These are phyloP conservation scores for Saimiri boliviensis DNA, from an alignment of 2,113 vertebrate genomes.

Conservation along the genomic window DNA sequence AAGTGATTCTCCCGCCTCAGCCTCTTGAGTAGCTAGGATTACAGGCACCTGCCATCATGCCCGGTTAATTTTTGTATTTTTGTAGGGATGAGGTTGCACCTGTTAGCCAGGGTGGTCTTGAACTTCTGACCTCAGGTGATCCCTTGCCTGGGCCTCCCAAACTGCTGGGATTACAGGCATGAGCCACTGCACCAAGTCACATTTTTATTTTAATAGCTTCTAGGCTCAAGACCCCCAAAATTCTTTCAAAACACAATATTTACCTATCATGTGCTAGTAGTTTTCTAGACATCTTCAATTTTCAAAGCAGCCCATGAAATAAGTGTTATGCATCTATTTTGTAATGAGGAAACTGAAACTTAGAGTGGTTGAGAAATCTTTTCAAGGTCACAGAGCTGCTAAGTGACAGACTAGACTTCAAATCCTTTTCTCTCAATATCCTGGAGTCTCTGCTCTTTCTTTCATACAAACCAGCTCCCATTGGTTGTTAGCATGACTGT, in stretches of 20 bases:
- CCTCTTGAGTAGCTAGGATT: background rate
- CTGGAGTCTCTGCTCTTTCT: background rate
- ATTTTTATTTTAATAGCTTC: background rate
- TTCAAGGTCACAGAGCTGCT: background rate
- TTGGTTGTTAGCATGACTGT: background rate
- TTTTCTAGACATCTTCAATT: background rate
- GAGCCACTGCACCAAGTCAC: background rate
- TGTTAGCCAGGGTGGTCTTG: background rate
- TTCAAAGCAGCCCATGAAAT: constrained; percentile 5
- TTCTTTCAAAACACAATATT: background rate
- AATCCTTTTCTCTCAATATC: background rate
- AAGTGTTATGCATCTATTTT: background rate
- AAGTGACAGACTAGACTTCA: constrained; percentile 31
- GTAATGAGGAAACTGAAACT: background rate
- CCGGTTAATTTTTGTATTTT: background rate
- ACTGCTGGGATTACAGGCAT: background rate
- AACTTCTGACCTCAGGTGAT: background rate
- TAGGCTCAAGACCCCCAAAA: background rate
- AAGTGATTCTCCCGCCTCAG: background rate
- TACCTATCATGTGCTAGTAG: background rate
- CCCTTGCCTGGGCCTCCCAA: background rate
- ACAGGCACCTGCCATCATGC: background rate
- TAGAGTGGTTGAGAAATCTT: background rate
- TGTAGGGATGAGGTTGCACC: background rate
- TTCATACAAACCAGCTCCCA: background rate